These are phyloP conservation scores for Bombus confusus DNA, from an alignment of 1,140 invertebrate genomes.

Conservation along the genomic window DNA sequence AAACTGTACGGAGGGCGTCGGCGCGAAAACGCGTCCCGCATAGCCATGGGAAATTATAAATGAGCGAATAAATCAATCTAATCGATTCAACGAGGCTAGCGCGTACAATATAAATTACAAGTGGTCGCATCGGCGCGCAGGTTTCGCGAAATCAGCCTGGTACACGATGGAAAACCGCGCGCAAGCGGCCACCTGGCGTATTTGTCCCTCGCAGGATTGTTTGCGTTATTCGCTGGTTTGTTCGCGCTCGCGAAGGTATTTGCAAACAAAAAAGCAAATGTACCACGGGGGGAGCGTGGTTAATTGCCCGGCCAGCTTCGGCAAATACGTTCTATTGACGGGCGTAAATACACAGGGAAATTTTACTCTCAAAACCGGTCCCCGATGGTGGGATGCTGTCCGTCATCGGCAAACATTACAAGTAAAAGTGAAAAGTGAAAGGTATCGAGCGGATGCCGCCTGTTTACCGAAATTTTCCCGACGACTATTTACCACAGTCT, in stretches of 20 bases:
- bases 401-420: constrained; percentile 52
- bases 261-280: constrained; percentile 67
- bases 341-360: constrained; percentile 65
- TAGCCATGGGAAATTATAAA: constrained; percentile 45
- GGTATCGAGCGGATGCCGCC: constrained; percentile 18
- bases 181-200: constrained; percentile 34
- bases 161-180: constrained; percentile 39
- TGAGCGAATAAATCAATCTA: constrained; percentile 48
- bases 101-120: constrained; percentile 54
- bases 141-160: background rate
- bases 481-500: constrained; percentile 4
- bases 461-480: constrained; percentile 54
- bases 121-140: constrained; percentile 1
- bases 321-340: constrained; percentile 67
- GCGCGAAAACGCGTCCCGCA: background rate
- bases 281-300: constrained; percentile 35
- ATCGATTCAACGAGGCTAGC: constrained; percentile 14
- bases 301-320: constrained; percentile 68
- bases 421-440: constrained; percentile 66
- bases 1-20: background rate
- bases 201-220: constrained; percentile 55
- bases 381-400: constrained; percentile 18
- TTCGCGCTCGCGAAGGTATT: constrained; percentile 53
- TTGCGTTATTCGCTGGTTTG: constrained; percentile 67
- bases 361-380: constrained; percentile 62